A percentile compares a stretch with the other conserved stretches of the same genome.
These are phyloP conservation scores for Sapajus apella DNA, from an alignment of 2,113 vertebrate genomes.

Conservation along the genomic window DNA sequence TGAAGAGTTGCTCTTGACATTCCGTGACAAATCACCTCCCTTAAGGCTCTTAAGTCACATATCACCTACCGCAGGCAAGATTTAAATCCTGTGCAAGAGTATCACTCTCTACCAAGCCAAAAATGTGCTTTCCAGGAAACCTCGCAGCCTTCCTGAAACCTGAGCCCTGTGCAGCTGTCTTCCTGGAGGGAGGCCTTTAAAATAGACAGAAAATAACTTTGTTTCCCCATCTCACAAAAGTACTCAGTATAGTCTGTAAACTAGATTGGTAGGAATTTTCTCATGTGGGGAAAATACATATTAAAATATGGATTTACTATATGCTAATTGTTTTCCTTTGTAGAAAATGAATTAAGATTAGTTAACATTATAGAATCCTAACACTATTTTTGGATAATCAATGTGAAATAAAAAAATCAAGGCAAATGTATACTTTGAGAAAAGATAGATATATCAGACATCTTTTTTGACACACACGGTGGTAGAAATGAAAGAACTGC, in stretches of 20 bases:
- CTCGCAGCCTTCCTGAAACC: background rate
- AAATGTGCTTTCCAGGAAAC: background rate
- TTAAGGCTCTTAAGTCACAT: conserved; percentile 25
- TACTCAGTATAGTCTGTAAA: background rate
- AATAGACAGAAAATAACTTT: background rate
- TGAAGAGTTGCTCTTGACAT: conserved; percentile 31
- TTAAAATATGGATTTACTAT: background rate
- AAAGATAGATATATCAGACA: background rate
- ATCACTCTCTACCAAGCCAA: background rate
- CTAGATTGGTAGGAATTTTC: background rate
- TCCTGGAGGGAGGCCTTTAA: background rate
- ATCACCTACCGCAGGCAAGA: background rate
- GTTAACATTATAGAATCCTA: background rate
- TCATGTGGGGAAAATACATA: background rate
- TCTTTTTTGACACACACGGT: background rate
- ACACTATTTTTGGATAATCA: background rate
- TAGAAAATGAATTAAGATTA: background rate
- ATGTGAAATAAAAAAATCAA: background rate
- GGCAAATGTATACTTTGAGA: background rate
- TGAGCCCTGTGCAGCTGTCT: background rate
- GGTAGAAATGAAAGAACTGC: background rate
- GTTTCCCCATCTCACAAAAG: background rate
- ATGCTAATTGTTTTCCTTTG: background rate
- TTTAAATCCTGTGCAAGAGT: background rate
- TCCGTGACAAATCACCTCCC: conserved; percentile 46